These are phyloP conservation scores for Dromas ardeola DNA, from an alignment of 2,113 vertebrate genomes.

Conservation along the genomic window DNA sequence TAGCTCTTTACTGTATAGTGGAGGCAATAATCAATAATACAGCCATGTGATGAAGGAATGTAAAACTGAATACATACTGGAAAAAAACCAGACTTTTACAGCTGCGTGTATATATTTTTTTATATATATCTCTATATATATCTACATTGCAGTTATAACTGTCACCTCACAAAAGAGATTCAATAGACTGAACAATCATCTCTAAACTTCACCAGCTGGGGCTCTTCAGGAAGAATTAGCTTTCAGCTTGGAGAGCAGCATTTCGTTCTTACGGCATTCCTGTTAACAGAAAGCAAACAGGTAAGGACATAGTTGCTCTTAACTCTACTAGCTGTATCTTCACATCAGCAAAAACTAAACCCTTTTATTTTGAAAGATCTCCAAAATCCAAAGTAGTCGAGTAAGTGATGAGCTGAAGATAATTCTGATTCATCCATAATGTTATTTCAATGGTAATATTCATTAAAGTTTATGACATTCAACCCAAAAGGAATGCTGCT, in stretches of 20 bases:
- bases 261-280: slow-evolving; percentile 95
- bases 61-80: slow-evolving; percentile 32
- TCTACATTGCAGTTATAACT: slow-evolving; percentile 32
- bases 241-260: slow-evolving; percentile 89
- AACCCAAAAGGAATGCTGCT: neutral
- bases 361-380: neutral
- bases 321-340: neutral
- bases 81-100: neutral
- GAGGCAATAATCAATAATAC: neutral
- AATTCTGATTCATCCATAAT: neutral
- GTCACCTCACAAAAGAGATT: slow-evolving; percentile 46
- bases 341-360: neutral
- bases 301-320: neutral
- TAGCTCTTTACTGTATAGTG: slow-evolving; percentile 30
- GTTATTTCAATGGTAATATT: neutral
- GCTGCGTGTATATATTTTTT: neutral
- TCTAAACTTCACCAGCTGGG: neutral
- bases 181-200: slow-evolving; percentile 1
- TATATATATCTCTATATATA: neutral
- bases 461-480: neutral
- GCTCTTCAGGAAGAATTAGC: slow-evolving; percentile 77
- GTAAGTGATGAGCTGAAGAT: neutral
- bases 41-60: slow-evolving; percentile 27
- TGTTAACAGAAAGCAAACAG: slow-evolving; percentile 52
- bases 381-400: neutral